phyloP scores from a whole-genome alignment of 2,888 invertebrate genomes.

The Poecilus cupreus region DNA sequence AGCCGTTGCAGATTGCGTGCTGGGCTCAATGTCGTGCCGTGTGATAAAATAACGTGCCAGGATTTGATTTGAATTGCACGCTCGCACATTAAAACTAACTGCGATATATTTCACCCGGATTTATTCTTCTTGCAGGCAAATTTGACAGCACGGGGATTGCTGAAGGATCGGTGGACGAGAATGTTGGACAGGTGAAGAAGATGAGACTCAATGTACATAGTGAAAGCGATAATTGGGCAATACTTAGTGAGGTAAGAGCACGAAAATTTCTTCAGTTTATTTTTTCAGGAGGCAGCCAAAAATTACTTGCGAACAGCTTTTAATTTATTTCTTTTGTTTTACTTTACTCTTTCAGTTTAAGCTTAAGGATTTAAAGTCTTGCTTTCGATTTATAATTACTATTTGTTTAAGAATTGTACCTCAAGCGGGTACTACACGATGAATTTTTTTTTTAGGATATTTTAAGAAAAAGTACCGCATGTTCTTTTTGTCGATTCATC shows the following conservation, averaged over 20 bases:
- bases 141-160: conserved; percentile 90
- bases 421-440: too few relatives aligned
- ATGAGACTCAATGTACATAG: conserved; percentile 87
- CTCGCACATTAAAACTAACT: conserved; percentile 15
- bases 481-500: too few relatives aligned
- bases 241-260: conserved; percentile 88
- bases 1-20: conserved; percentile 24
- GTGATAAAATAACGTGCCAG: conserved; percentile 27
- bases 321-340: too few relatives aligned
- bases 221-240: conserved; percentile 91
- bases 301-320: too few relatives aligned
- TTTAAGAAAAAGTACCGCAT: too few relatives aligned
- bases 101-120: neutral
- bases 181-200: conserved; percentile 81
- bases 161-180: conserved; percentile 80
- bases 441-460: too few relatives aligned
- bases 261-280: too few relatives aligned
- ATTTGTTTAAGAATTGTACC: too few relatives aligned
- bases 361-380: too few relatives aligned
- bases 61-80: conserved; percentile 49
- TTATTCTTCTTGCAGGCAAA: conserved; percentile 73
- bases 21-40: neutral
- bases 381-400: too few relatives aligned
- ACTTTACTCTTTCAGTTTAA: too few relatives aligned
- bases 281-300: too few relatives aligned